Evolutionary conservation across 2,797 vertebrate species (phyloP).

Genomic region (Eurystomus glaucurus): DNA sequence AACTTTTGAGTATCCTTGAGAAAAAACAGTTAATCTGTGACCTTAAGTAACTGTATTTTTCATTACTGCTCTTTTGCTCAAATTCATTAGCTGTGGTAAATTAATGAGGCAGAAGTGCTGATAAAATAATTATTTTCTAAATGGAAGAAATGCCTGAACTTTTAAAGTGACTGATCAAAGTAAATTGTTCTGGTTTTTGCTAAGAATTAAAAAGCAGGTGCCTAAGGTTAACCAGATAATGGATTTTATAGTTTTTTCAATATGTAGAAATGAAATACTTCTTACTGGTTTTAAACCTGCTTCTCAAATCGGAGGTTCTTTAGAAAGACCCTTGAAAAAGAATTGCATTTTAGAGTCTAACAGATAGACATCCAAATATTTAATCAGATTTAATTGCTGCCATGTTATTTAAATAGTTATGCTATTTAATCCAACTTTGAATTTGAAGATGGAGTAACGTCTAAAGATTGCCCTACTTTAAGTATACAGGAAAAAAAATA

Average conservation of each 20-base stretch:
- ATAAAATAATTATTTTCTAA: constrained; percentile 21
- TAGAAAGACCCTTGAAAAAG: background rate
- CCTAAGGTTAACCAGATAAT: background rate
- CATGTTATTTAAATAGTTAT: background rate
- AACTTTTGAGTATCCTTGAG: background rate
- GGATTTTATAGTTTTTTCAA: background rate
- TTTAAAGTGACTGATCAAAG: constrained; percentile 13
- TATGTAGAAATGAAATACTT: background rate
- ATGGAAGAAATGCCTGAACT: background rate
- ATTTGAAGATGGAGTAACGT: constrained; percentile 29
- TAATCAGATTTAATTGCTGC: background rate
- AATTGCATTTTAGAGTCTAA: background rate
- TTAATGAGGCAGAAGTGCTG: constrained; percentile 25
- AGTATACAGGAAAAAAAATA: background rate
- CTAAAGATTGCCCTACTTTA: constrained; percentile 49
- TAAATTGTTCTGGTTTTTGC: background rate
- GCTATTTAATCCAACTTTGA: constrained; percentile 8
- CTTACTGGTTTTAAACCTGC: background rate
- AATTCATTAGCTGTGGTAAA: background rate
- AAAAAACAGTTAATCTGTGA: constrained; percentile 29
- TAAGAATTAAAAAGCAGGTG: background rate
- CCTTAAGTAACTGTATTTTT: background rate
- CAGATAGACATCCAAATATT: background rate
- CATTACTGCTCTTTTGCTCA: background rate
- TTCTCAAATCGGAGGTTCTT: background rate